Evolutionary conservation across 2,888 invertebrate genomes (phyloP).

Genomic region (Cephus pygmeus): DNA sequence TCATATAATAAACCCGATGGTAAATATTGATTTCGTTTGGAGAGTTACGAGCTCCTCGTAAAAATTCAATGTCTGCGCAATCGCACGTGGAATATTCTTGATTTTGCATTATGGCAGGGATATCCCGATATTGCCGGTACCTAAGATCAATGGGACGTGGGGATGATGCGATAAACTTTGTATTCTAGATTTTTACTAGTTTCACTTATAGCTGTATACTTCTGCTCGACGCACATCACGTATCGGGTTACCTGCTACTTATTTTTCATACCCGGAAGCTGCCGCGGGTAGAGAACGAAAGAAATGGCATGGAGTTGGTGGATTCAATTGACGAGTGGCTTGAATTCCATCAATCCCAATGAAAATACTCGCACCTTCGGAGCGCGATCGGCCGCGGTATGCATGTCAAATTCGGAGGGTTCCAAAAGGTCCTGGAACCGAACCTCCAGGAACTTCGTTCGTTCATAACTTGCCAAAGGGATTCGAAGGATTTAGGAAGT

Average conservation of each 20-base stretch:
- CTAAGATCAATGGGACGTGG: neutral
- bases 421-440: neutral
- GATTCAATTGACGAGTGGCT: neutral
- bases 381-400: neutral
- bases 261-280: neutral
- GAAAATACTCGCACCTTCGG: neutral
- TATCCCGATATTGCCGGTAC: neutral
- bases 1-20: neutral
- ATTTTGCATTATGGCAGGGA: neutral
- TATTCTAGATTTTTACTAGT: neutral
- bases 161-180: neutral
- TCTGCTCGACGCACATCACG: neutral
- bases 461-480: neutral
- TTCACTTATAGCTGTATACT: neutral
- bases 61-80: neutral
- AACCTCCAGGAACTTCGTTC: neutral
- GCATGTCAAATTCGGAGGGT: neutral
- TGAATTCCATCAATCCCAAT: neutral
- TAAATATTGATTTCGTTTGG: neutral
- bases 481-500: neutral
- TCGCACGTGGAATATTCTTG: neutral
- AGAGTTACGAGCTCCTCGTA: neutral
- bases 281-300: neutral
- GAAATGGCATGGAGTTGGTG: neutral
- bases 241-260: neutral